Base-by-base conservation (phyloP, 2,113 vertebrate species). In the Gymnobelideus leadbeateri region DNA sequence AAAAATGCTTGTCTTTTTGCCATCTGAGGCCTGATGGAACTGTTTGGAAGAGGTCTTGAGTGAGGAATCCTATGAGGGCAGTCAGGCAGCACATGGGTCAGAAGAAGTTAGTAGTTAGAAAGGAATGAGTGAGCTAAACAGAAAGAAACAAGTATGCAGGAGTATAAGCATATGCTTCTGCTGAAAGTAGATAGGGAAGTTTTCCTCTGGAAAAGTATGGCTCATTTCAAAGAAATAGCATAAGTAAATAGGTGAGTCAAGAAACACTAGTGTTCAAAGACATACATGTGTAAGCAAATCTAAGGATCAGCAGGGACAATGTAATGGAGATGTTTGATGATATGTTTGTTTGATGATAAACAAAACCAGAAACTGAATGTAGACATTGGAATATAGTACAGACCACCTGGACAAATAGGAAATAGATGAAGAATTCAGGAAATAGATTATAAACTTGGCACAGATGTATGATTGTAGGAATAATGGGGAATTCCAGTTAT, bases 341-440 rank as follows among this genome's bases (percentile, higher is more conserved):
- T n/a, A n/a, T n/a, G 8, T 84, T 84, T 84, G 16, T 43, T 19
- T n/a, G 68, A n/a, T 19, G 37, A 43, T 43, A 84, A 77, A 43
- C n/a, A 84, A 43, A 43, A 43, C 37, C n/a, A 84, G 68, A 43
- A 84, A 43, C 68, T 84, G 68, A 77, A 77, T 77, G n/a, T 84
- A 84, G 68, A 84, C n/a, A 43, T 8, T 84, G 37, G 37, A 43
- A 84, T 43, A 84, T 43, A 43, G 1, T 84, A 21, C n/a, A 84
- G n/a, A 84, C 68, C 68, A 43, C 37, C 68, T 84, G 68, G 68
- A 84, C 37, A 84, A 84, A 84, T 84, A 84, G 68, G 68, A 84
- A 84, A 84, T 84, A 84, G 68, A 84, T 84, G 68, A 84, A 84
- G 68, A 84, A 84, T 84, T 84, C 68, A 84, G 68, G 68, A 84